These are phyloP conservation scores for Sardinella longiceps DNA, from an alignment of 2,797 vertebrate species.

Conservation along the genomic window DNA sequence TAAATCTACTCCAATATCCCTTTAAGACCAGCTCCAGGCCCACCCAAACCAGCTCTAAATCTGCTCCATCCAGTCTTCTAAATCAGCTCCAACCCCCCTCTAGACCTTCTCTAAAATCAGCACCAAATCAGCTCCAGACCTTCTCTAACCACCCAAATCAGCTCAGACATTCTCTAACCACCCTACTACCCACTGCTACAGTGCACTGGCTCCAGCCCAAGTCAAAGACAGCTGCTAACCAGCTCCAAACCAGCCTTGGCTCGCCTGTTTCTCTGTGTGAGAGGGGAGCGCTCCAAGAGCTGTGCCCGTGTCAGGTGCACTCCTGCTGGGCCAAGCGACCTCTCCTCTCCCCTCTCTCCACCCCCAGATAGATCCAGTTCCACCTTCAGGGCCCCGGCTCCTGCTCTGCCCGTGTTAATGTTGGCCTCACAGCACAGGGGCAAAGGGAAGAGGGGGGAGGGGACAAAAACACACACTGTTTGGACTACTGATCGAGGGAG, in stretches of 20 bases:
- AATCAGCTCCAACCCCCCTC: too few relatives aligned
- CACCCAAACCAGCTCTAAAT: too few relatives aligned
- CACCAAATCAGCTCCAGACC: too few relatives aligned
- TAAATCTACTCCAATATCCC: too few relatives aligned
- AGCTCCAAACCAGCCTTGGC: background rate
- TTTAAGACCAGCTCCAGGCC: too few relatives aligned
- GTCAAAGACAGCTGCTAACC: too few relatives aligned
- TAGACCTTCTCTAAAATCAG: too few relatives aligned
- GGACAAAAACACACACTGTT: background rate
- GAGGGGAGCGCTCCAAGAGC: too few relatives aligned
- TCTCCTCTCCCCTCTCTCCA: background rate
- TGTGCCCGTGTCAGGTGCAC: background rate
- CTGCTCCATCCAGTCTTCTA: too few relatives aligned
- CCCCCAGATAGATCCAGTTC: slow-evolving; percentile 4
- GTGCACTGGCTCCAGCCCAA: background rate
- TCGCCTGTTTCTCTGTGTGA: background rate
- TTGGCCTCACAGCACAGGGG: background rate
- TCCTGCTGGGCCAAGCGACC: background rate
- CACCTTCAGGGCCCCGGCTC: background rate
- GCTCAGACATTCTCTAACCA: too few relatives aligned
- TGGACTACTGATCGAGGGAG: slow-evolving; percentile 5
- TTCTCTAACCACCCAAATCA: too few relatives aligned
- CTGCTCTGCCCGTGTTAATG: background rate
- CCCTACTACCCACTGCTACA: too few relatives aligned
- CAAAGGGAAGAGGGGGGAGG: background rate